Evolutionary conservation across 2,888 invertebrate genomes (phyloP), one percentile per base, ranked within the genome.

Genomic region (Cacoxenus indagator): DNA sequence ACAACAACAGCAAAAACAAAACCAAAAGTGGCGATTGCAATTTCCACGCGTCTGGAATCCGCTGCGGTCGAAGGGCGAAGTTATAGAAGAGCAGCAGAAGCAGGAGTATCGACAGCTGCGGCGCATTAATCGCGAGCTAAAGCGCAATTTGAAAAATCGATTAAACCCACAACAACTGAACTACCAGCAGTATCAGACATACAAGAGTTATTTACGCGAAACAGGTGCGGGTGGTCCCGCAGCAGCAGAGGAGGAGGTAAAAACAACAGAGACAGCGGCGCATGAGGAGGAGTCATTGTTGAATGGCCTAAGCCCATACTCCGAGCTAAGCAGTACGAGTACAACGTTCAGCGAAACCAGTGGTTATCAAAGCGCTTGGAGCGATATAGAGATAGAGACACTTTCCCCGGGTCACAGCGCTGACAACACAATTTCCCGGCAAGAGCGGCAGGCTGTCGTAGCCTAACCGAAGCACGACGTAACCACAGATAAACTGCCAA

Each of bases 111-210:
- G 80, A 2, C 78, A 85, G 65, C 68, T 80, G 69, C 75, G 85
- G 5, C 68, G 82, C 26, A 79, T 78, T 8, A 78, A 84, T 45
- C 75, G 86, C 3, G 84, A 86, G 64, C 71, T 85, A 2, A 85
- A 84, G 64, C 79, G 84, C 5, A 85, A 79, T 64, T 78, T 87
- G 57, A 84, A 84, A 69, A 85, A 83, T 75, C 80, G 76, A 76
- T 76, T 76, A 26, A 72, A 64, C 46, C 48, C 48, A 8, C 76
- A 76, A 46, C 75, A 76, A 51, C 73, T 70, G 31, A 75, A 77
- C 9, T 68, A 59, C 65, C 57, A 73, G 14, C 67, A 59, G 26
- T 75, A 77, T 66, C 69, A 73, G 19, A 69, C 70, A 3, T 68
- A 54, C 24, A 54, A 65, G 46, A 14, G 22, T 31, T 57, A 45